Conservation (phyloP, 2,797 vertebrate genomes). For the Capromys pilorides region DNA sequence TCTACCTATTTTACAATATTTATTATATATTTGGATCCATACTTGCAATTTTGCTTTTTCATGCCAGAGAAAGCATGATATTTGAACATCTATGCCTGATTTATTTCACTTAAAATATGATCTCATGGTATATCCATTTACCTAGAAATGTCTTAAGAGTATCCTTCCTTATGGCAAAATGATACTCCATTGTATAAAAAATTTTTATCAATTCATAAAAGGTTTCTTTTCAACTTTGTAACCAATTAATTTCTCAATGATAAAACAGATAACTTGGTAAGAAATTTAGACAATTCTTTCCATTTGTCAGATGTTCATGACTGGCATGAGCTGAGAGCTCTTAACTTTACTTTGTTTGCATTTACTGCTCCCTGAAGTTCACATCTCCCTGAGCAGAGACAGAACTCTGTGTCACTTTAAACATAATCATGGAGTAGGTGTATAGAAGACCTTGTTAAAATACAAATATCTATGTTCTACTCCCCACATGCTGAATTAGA, state of each 20-base stretch:
- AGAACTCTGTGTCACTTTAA: not conserved
- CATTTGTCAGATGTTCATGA: conserved; percentile 35
- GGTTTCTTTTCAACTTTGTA: conserved; percentile 21
- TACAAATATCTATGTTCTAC: not conserved
- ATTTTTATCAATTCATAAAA: not conserved
- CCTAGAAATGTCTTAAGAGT: not conserved
- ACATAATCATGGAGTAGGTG: not conserved
- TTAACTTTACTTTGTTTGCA: not conserved
- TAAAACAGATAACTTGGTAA: conserved; percentile 11
- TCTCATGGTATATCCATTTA: not conserved
- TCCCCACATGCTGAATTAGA: not conserved
- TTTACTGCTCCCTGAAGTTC: not conserved
- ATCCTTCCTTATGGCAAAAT: not conserved
- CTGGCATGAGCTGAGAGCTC: not conserved
- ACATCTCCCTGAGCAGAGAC: not conserved
- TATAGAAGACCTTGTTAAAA: not conserved
- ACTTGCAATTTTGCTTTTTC: not conserved
- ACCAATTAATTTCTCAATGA: conserved; percentile 5
- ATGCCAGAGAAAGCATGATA: not conserved
- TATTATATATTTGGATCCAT: not conserved
- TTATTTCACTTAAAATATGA: not conserved
- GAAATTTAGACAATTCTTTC: not conserved
- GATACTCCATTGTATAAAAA: not conserved
- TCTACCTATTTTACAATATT: not conserved
- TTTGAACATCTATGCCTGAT: not conserved